Percentiles rank a stretch among this genome's conserved stretches.
Evolutionary conservation across 2,888 invertebrate species (phyloP).

Genomic region (Tanytarsus gracilentus): DNA sequence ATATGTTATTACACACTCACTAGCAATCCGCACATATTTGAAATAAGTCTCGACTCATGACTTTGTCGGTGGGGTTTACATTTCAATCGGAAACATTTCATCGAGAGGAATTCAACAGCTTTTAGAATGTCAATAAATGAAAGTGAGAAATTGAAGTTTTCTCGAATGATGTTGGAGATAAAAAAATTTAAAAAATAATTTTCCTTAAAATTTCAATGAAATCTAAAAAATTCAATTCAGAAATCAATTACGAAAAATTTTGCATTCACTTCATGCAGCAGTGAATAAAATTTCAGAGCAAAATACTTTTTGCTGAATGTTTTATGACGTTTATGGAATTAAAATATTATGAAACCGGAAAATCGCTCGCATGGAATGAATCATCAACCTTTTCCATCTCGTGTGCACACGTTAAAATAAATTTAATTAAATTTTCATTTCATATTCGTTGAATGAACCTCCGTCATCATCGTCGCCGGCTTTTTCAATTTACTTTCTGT

Average conservation of each 20-base stretch:
- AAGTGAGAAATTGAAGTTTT: neutral
- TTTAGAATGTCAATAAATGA: too few species aligned
- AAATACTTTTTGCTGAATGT: neutral
- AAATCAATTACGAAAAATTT: too few species aligned
- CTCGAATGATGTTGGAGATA: too few species aligned
- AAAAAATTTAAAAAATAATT: too few species aligned
- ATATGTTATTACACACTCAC: too few species aligned
- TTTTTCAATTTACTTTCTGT: neutral
- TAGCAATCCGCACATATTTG: too few species aligned
- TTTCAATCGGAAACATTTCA: neutral
- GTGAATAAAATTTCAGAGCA: too few species aligned
- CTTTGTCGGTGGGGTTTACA: slow-evolving; percentile 5
- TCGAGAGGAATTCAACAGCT: neutral
- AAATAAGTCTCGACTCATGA: too few species aligned
- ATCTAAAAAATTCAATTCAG: too few species aligned
- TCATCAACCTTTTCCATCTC: too few species aligned
- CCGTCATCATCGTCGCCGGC: neutral
- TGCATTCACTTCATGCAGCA: too few species aligned
- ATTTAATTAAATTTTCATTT: slow-evolving; percentile 14
- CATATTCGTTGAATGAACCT: neutral
- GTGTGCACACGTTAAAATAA: neutral
- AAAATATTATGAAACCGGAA: neutral
- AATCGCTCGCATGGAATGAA: neutral
- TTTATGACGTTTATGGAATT: neutral
- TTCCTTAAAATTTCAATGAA: too few species aligned